Base-by-base conservation (phyloP, 2,113 vertebrate species). In the Sterrhoptilus dennistouni region DNA sequence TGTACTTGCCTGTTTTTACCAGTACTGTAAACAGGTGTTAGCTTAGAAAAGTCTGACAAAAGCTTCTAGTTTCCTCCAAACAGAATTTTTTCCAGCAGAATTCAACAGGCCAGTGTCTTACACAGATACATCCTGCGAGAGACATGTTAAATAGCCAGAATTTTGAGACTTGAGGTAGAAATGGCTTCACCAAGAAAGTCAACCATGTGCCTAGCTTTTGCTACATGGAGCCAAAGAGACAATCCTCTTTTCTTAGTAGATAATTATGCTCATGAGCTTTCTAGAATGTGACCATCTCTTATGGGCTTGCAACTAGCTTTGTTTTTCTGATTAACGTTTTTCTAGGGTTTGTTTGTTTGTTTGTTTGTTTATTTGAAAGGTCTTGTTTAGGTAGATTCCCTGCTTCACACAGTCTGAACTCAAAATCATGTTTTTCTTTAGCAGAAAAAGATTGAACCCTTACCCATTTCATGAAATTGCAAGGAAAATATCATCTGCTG, bases 401-500 rank as follows among this genome's bases (percentile, higher is more conserved):
- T 75, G 16, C 49, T 70, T 75, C 31, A 40, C 12, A 4, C 1
- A 10, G 18, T 21, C 29, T 82, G 44, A 91, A 85, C 11, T 60
- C 21, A 36, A 87, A 71, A 36, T 10, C 0, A 6, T 16, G 21
- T 40, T 69, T 61, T 65, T 47, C 7, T 72, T 76, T 18, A 49
- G 42, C 19, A 69, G 63, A 50, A 85, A 63, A 81, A 83, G 53
- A 36, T 44, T 10, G 15, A 45, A 12, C 12, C 35, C 6, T 69
- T 35, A 36, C 7, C 5, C 18, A 20, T 72, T 83, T 65, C 2
- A 11, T 3, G 5, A 71, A n/a, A 36, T 27, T 83, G 11, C 11
- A 28, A 42, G 35, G 31, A 72, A 20, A 1, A 0, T 33, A 16
- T 24, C 4, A 2, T 38, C 21, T 0, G 0, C 16, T 14, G 6